A percentile compares a stretch with the other conserved stretches of the same genome.
Conservation (phyloP, 2,113 vertebrate species). For the Vimba vimba region DNA sequence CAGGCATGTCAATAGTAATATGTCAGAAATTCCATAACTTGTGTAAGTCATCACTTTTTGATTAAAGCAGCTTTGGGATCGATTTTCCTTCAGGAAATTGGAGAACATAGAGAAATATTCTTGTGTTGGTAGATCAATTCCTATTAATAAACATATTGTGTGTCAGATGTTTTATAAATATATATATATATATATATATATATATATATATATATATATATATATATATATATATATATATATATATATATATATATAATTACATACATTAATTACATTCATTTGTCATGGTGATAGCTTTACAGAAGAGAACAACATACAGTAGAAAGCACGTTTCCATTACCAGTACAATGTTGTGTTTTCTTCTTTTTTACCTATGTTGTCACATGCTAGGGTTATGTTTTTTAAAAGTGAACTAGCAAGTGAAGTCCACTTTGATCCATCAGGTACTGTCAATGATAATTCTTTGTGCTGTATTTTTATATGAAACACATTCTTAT, state of each 20-base stretch:
- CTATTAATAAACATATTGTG: background rate
- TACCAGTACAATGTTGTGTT: background rate
- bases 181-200: no score
- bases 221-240: background rate
- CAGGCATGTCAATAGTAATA: conserved; percentile 1
- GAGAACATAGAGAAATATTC: background rate
- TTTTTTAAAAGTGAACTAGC: background rate
- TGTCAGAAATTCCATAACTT: background rate
- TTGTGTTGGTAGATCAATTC: background rate
- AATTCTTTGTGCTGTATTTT: conserved; percentile 4
- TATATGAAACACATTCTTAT: conserved; percentile 6
- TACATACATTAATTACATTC: conserved; percentile 13
- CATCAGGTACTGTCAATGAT: background rate
- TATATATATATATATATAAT: background rate
- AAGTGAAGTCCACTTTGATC: background rate
- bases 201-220: no score
- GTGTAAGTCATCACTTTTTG: background rate
- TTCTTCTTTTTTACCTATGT: background rate
- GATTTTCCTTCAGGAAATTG: background rate
- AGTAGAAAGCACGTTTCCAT: conserved; percentile 1
- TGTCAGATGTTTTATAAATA: no score
- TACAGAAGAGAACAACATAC: background rate
- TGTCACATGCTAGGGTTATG: background rate
- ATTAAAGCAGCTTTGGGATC: background rate
- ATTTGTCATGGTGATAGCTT: conserved; percentile 1